These are phyloP conservation scores for Imbricaverruca yamaguchii DNA, from an alignment of 2,888 invertebrate genomes.

Conservation along the genomic window DNA sequence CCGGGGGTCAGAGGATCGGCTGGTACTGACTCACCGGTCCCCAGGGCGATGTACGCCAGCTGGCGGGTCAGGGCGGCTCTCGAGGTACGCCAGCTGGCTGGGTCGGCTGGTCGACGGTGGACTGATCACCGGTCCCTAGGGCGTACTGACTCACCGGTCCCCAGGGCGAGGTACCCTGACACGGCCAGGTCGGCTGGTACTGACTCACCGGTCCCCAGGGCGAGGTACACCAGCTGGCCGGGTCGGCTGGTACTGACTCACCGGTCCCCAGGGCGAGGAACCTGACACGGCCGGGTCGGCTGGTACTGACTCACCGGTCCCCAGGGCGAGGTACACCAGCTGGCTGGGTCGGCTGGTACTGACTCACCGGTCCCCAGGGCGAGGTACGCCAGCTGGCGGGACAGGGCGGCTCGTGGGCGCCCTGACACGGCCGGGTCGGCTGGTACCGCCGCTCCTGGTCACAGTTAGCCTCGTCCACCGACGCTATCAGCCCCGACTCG, in stretches of 20 bases:
- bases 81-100: too few relatives aligned
- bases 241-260: too few relatives aligned
- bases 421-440: constrained; percentile 49
- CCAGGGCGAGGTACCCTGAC: constrained; percentile 74
- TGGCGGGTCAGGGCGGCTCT: too few relatives aligned
- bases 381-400: constrained; percentile 81
- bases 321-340: constrained; percentile 71
- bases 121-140: too few relatives aligned
- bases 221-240: too few relatives aligned
- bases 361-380: constrained; percentile 65
- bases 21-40: constrained; percentile 59
- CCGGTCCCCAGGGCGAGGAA: too few relatives aligned
- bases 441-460: constrained; percentile 59
- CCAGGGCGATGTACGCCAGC: constrained; percentile 45
- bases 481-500: constrained; percentile 52
- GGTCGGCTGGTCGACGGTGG: too few relatives aligned
- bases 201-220: constrained; percentile 60
- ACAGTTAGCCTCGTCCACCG: constrained; percentile 62
- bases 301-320: constrained; percentile 51
- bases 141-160: constrained; percentile 49
- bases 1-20: constrained; percentile 37
- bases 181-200: constrained; percentile 49
- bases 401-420: constrained; percentile 60
- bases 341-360: constrained; percentile 49
- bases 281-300: too few relatives aligned